A percentile compares a stretch with the other conserved stretches of the same genome.
These are phyloP conservation scores for Oscheius sp. DNA, from an alignment of 2,888 invertebrate genomes.

Conservation along the genomic window DNA sequence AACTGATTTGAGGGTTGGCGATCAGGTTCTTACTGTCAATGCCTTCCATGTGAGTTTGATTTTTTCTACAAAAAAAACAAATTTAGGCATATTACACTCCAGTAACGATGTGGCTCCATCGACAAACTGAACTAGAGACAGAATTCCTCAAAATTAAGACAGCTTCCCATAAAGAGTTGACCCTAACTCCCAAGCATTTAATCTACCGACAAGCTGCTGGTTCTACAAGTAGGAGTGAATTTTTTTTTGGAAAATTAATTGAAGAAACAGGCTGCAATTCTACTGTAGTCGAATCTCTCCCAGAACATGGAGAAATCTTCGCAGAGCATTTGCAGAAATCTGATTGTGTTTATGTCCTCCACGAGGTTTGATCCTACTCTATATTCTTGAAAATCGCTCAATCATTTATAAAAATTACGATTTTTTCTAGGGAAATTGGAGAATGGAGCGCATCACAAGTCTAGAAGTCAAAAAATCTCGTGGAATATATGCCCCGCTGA, in stretches of 20 bases:
- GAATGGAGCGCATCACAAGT: background rate
- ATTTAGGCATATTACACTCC: background rate
- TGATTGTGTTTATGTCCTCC: slow-evolving; percentile 42
- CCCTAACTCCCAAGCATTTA: slow-evolving; percentile 40
- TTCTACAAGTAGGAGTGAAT: background rate
- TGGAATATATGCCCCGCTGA: background rate
- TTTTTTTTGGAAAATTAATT: background rate
- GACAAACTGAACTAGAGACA: background rate
- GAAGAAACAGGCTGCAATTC: background rate
- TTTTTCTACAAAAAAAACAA: background rate
- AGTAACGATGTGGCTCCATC: slow-evolving; percentile 2
- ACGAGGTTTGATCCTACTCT: slow-evolving; percentile 13
- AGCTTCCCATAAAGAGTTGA: slow-evolving; percentile 40
- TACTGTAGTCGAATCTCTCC: slow-evolving; percentile 28
- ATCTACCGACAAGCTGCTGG: slow-evolving; percentile 42
- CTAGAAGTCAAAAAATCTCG: no score
- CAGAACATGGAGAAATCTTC: slow-evolving; percentile 38
- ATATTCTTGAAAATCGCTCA: background rate
- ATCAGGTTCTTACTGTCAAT: slow-evolving; percentile 62
- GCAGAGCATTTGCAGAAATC: slow-evolving; percentile 36
- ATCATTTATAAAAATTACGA: background rate
- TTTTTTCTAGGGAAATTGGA: background rate
- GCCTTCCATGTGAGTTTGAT: slow-evolving; percentile 27
- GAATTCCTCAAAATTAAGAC: slow-evolving; percentile 45
- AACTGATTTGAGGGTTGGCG: slow-evolving; percentile 60